Evolutionary conservation across 64 coral and sea anemone species (phyloP), one percentile per base, ranked within the genome.

Genomic region (Dendrophyllia cribrosa): DNA sequence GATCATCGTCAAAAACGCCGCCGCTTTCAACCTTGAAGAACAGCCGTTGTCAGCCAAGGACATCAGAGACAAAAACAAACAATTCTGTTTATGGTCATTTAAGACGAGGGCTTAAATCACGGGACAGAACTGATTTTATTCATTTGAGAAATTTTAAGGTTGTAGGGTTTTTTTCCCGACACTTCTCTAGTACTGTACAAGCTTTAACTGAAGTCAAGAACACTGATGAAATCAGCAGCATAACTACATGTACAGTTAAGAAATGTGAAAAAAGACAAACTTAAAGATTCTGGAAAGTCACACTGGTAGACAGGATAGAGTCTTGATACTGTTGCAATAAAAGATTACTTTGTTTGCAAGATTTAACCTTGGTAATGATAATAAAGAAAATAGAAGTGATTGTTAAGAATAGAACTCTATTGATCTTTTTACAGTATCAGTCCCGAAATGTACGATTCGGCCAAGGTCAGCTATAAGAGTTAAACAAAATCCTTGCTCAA

Each of bases 11-110:
- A 84, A 84, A 84, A 68, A 84, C 45, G 11, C 60, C 46, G 80
- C 80, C 12, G n/a, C 80, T 84, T 84, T 84, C 80, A 84, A 84
- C 61, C 62, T 68, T 84, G 58, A 68, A 51, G 62, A 67, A 84
- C 80, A 84, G 62, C 34, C 60, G 43, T 60, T 68, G 14, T 84
- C 45, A n/a, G 49, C 20, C 43, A 49, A 14, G 25, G 59, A 82
- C 25, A 17, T 24, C 58, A 48, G 58, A 64, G 16, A 43, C 7
- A 75, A 75, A 43, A 51, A 34, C 34, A 79, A 58, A 59, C 0
- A 6, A 9, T 3, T 16, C 48, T 77, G 20, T 82, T 84, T 51
- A 56, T 56, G 53, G 53, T 56, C 53, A 56, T 56, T 5, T 56
- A 1, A 5, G 53, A 56, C 53, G 53, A 12, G 47, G 46, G 16